phyloP scores from a whole-genome alignment of 2,888 invertebrate species.

The Lumbricus terrestris region DNA sequence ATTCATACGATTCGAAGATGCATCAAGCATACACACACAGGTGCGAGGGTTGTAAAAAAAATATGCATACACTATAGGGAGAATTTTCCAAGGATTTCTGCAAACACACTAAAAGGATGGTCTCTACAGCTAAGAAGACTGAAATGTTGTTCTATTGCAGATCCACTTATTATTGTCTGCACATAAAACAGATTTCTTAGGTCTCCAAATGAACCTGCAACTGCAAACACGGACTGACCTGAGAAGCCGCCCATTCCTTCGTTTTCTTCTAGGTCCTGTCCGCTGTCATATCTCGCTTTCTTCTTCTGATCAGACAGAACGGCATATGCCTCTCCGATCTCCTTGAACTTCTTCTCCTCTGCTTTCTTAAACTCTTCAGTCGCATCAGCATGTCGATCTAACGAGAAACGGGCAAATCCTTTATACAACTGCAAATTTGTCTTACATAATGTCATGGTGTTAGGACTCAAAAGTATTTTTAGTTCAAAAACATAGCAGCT shows the following conservation, averaged over 20 bases:
- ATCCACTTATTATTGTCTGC: neutral
- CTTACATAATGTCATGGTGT: neutral
- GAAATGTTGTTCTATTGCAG: too few relatives aligned
- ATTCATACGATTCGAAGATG: too few relatives aligned
- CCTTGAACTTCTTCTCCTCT: conserved; percentile 91
- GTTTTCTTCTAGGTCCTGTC: conserved; percentile 75
- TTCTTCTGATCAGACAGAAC: conserved; percentile 87
- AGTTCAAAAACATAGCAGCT: neutral
- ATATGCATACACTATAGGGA: too few relatives aligned
- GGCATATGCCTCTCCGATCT: conserved; percentile 92
- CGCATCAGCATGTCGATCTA: conserved; percentile 86
- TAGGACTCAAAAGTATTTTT: neutral
- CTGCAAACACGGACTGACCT: neutral
- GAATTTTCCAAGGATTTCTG: too few relatives aligned
- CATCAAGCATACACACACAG: too few relatives aligned
- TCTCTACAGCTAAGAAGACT: too few relatives aligned
- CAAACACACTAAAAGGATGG: too few relatives aligned
- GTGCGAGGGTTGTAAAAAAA: too few relatives aligned
- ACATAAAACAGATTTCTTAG: neutral
- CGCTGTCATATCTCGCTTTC: conserved; percentile 83
- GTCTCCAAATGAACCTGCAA: neutral
- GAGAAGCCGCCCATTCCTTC: conserved; percentile 61
- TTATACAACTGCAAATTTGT: neutral
- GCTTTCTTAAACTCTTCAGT: conserved; percentile 80
- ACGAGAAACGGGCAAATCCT: conserved; percentile 16